A percentile compares a stretch with the other conserved stretches of the same genome.
These are phyloP conservation scores for Eumaeus atala DNA, from an alignment of 1,140 invertebrate genomes.

Conservation along the genomic window DNA sequence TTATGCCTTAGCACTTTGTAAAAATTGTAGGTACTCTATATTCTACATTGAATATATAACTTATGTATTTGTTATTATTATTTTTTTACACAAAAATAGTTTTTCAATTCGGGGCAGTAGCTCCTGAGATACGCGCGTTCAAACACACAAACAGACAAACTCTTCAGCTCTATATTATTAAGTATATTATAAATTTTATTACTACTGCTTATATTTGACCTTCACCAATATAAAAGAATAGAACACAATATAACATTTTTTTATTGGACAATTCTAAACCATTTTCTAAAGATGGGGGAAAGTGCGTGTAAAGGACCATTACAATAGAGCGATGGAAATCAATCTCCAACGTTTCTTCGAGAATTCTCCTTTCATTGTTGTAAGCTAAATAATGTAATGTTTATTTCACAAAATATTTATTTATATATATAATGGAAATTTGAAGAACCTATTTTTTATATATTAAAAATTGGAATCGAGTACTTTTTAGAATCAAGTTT, in stretches of 20 bases:
- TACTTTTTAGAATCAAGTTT: not conserved
- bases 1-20: too few relatives aligned
- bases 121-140: too few relatives aligned
- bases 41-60: too few relatives aligned
- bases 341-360: conserved; percentile 1
- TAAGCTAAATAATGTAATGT: not conserved
- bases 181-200: too few relatives aligned
- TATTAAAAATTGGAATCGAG: not conserved
- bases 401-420: not conserved
- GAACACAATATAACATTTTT: conserved; percentile 1
- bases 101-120: too few relatives aligned
- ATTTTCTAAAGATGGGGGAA: not conserved
- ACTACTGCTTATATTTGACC: too few relatives aligned
- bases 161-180: too few relatives aligned
- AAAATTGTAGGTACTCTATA: too few relatives aligned
- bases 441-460: not conserved
- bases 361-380: not conserved
- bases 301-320: conserved; percentile 2
- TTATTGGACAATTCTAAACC: conserved; percentile 1
- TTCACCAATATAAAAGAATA: conserved; percentile 2
- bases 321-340: conserved; percentile 1
- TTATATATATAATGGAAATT: not conserved
- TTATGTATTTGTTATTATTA: too few relatives aligned
- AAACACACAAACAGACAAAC: too few relatives aligned
- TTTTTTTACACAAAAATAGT: too few relatives aligned